phyloP scores from a whole-genome alignment of 2,888 invertebrate species.

The Eristalis arbustorum region DNA sequence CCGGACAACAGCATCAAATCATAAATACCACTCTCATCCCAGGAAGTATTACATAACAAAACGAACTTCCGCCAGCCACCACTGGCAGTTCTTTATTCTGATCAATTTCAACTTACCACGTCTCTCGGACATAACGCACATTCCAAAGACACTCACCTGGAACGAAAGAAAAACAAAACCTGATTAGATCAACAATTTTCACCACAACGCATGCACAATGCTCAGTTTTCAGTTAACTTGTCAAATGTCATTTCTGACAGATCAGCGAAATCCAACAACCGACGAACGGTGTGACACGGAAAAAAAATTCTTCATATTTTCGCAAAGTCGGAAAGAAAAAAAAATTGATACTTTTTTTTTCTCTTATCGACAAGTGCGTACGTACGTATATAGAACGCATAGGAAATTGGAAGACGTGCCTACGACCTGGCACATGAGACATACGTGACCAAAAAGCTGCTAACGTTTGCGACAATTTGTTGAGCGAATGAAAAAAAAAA shows the following conservation, averaged over 20 bases:
- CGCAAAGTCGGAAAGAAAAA: neutral
- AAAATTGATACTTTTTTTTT: neutral
- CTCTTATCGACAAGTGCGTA: constrained; percentile 17
- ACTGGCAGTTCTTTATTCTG: too few relatives aligned
- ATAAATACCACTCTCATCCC: too few relatives aligned
- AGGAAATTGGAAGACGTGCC: constrained; percentile 21
- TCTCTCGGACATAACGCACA: neutral
- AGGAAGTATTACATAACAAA: too few relatives aligned
- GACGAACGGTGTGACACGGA: neutral
- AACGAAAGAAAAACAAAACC: constrained; percentile 5
- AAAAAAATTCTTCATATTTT: neutral
- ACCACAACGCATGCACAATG: neutral
- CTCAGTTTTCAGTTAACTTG: neutral
- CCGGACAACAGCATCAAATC: too few relatives aligned
- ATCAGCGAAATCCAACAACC: neutral
- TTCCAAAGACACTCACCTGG: constrained; percentile 25
- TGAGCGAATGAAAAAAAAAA: neutral
- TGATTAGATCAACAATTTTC: neutral
- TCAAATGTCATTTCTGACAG: neutral
- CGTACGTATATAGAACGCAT: neutral
- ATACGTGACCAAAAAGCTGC: constrained; percentile 1
- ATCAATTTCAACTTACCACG: neutral
- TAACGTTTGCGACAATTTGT: neutral
- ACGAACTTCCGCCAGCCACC: too few relatives aligned
- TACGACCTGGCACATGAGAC: neutral